phyloP scores from a whole-genome alignment of 1,140 invertebrate genomes.

The Orchestia grillus region DNA sequence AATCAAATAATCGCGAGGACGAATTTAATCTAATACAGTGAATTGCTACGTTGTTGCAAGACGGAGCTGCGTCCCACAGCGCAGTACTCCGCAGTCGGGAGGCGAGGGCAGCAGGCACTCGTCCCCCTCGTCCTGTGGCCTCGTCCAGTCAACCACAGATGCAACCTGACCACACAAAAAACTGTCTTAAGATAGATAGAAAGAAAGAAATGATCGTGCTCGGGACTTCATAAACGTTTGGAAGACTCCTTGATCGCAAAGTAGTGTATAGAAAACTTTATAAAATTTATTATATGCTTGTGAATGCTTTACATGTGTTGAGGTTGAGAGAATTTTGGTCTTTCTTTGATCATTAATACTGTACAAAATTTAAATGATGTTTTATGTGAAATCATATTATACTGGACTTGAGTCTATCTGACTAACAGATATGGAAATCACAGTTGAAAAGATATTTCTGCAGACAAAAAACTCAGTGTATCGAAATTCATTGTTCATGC shows the following conservation, averaged over 20 bases:
- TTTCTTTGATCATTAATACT: background rate
- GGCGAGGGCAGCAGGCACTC: background rate
- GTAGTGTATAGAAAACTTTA: background rate
- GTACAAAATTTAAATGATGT: background rate
- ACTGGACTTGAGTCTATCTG: background rate
- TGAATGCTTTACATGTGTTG: background rate
- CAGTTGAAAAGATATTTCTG: background rate
- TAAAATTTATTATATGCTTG: too few relatives aligned
- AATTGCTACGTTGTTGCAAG: background rate
- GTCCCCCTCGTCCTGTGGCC: background rate
- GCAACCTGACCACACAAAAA: background rate
- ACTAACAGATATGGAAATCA: background rate
- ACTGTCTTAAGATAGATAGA: too few relatives aligned
- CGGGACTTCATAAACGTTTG: too few relatives aligned
- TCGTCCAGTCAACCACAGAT: background rate
- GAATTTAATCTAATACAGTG: background rate
- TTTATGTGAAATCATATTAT: background rate
- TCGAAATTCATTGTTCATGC: background rate
- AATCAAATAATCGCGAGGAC: background rate
- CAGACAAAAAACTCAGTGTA: background rate
- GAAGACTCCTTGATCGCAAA: background rate
- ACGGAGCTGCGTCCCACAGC: background rate
- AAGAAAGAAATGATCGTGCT: background rate
- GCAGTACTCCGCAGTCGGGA: background rate
- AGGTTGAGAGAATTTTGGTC: background rate